Evolutionary conservation across 1,140 invertebrate genomes (phyloP).

Genomic region (Drosophila ogumai): DNA sequence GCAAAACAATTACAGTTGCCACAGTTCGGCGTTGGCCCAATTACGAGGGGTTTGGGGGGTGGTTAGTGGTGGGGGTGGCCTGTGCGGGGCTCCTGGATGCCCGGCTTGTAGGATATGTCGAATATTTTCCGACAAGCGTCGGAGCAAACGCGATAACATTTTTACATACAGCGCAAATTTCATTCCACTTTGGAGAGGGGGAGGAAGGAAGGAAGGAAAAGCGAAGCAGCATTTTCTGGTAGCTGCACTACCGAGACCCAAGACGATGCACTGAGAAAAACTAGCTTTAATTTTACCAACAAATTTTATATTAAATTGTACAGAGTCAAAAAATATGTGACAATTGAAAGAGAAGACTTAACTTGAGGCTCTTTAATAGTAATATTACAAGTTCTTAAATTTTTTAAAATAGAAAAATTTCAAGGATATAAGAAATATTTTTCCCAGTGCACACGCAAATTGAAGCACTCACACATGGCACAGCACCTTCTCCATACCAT

Average conservation of each 20-base stretch:
- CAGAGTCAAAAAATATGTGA: too few relatives aligned
- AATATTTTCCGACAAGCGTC: slow-evolving; percentile 62
- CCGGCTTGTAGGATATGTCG: slow-evolving; percentile 50
- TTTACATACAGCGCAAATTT: slow-evolving; percentile 75
- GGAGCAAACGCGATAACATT: slow-evolving; percentile 74
- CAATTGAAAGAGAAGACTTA: too few relatives aligned
- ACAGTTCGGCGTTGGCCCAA: slow-evolving; percentile 63
- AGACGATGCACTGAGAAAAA: slow-evolving; percentile 13
- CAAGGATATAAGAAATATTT: too few relatives aligned
- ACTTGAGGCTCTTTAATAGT: too few relatives aligned
- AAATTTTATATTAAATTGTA: neutral
- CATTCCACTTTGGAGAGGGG: slow-evolving; percentile 25
- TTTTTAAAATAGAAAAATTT: too few relatives aligned
- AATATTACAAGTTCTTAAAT: too few relatives aligned
- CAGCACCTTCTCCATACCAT: slow-evolving; percentile 1
- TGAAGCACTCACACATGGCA: slow-evolving; percentile 43
- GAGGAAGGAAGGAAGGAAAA: slow-evolving; percentile 8
- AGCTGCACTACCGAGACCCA: slow-evolving; percentile 16
- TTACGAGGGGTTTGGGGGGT: slow-evolving; percentile 31
- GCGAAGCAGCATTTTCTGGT: slow-evolving; percentile 33
- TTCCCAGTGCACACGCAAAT: slow-evolving; percentile 30
- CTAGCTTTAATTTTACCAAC: accelerated
- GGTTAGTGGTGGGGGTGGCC: neutral
- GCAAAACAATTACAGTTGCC: slow-evolving; percentile 77
- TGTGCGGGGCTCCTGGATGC: neutral